These are phyloP conservation scores for Hyposoter didymator DNA, from an alignment of 2,888 invertebrate genomes.

Conservation along the genomic window DNA sequence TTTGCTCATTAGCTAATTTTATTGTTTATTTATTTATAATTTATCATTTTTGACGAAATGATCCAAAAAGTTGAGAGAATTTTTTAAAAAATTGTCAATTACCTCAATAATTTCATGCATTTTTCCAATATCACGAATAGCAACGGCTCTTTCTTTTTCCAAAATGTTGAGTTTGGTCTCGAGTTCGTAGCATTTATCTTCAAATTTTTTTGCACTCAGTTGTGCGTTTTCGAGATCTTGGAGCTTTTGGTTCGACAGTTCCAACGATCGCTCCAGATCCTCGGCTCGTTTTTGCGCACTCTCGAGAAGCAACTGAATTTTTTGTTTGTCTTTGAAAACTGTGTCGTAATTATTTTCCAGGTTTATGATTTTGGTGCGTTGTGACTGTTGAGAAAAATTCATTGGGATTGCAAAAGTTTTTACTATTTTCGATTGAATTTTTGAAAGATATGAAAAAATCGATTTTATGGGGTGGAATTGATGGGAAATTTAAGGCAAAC, in stretches of 20 bases:
- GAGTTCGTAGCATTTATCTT: slow-evolving; percentile 89
- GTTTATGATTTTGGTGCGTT: slow-evolving; percentile 89
- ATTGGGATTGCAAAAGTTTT: not conserved
- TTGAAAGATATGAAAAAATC: no score
- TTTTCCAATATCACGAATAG: slow-evolving; percentile 92
- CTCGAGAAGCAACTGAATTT: slow-evolving; percentile 92
- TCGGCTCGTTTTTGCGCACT: slow-evolving; percentile 93
- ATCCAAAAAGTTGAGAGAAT: no score
- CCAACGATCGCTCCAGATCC: slow-evolving; percentile 88
- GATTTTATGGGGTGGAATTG: no score
- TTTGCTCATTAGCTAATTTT: no score
- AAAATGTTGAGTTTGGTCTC: slow-evolving; percentile 89
- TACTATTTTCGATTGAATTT: slow-evolving; percentile 85
- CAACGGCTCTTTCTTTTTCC: slow-evolving; percentile 91
- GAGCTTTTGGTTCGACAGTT: slow-evolving; percentile 85
- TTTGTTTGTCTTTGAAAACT: slow-evolving; percentile 92
- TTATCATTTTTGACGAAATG: no score
- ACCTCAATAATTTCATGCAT: slow-evolving; percentile 92
- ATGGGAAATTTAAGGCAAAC: slow-evolving; percentile 90
- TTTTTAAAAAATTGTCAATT: slow-evolving; percentile 88
- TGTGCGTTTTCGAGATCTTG: slow-evolving; percentile 79
- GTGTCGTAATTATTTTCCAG: slow-evolving; percentile 90
- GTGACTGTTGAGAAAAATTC: slow-evolving; percentile 83
- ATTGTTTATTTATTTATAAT: no score
- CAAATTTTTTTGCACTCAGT: slow-evolving; percentile 84